phyloP scores from a whole-genome alignment of 92 coral and sea anemone species.

The Epizoanthus stellaris region DNA sequence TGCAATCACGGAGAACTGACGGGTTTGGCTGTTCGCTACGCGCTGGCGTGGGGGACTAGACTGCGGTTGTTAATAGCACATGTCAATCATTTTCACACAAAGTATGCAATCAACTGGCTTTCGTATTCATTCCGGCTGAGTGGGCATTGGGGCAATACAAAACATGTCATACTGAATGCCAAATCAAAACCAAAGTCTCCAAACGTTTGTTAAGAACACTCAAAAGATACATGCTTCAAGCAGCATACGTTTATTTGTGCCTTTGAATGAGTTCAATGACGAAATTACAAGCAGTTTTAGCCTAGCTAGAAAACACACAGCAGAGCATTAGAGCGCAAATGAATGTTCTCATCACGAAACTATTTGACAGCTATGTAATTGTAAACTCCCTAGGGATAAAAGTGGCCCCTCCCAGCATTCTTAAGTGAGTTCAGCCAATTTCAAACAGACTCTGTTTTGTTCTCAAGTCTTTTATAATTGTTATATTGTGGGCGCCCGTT shows the following conservation, averaged over 20 bases:
- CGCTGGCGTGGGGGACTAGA: slow-evolving; percentile 41
- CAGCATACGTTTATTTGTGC: not conserved
- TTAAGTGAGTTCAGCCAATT: slow-evolving; percentile 44
- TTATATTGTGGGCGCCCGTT: not conserved
- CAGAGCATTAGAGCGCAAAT: not conserved
- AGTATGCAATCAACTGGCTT: slow-evolving; percentile 74
- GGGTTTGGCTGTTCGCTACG: slow-evolving; percentile 48
- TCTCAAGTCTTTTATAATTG: not conserved
- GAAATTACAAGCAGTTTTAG: slow-evolving; percentile 5
- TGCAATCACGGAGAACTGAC: slow-evolving; percentile 1
- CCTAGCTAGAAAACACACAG: slow-evolving; percentile 25
- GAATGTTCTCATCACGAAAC: slow-evolving; percentile 49
- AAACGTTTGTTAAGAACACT: not conserved
- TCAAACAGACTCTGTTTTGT: slow-evolving; percentile 40
- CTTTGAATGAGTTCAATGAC: not conserved
- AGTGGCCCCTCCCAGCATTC: slow-evolving; percentile 68
- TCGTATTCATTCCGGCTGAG: slow-evolving; percentile 48
- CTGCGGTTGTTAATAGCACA: slow-evolving; percentile 54
- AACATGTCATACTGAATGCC: slow-evolving; percentile 36
- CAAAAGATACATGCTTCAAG: slow-evolving; percentile 10
- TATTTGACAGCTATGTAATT: slow-evolving; percentile 66
- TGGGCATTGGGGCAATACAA: slow-evolving; percentile 41
- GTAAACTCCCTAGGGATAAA: slow-evolving; percentile 58
- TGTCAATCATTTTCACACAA: slow-evolving; percentile 88
- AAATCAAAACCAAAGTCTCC: slow-evolving; percentile 19